Base-by-base conservation (phyloP, 2,797 vertebrate genomes). In the Phataginus tricuspis region DNA sequence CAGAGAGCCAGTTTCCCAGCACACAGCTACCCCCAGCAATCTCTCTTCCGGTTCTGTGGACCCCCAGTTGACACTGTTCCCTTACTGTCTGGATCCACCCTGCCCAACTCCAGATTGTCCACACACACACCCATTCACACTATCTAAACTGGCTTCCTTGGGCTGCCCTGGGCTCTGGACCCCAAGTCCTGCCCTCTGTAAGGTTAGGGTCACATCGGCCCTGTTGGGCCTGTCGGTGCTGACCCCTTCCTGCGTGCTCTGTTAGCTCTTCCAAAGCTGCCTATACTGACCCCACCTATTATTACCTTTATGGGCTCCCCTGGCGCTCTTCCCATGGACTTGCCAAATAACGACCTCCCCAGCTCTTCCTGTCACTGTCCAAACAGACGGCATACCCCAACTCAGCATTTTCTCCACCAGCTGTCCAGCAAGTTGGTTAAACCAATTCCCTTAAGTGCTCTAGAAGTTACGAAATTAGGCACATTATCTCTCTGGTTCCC, bases 371-470 rank as follows among this genome's bases (percentile, higher is more conserved):
- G 34, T 2, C 69, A 27, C 37, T 5, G 31, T 86, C 61, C 37
- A 29, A 11, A 42, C 14, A 7, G 3, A 49, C 5, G 6, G 4
- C 23, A 29, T 2, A 14, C 49, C 72, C 66, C 34, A 37, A 1
- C 55, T 68, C 34, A 8, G 10, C 21, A 10, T 9, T 57, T 13
- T 19, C 49, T 7, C 3, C 4, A 1, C 45, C 1, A 1, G 45
- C 37, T n/a, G 49, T 4, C n/a, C 63, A 5, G 21, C n/a, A 34
- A 18, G 5, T 14, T 16, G 4, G 25, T 13, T 29, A 27, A 68
- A 21, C 49, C 15, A 21, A 64, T 71, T 45, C 77, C 45, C 45
- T 71, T 2, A 12, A 23, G 18, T 8, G 5, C 53, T 21, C 66
- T 9, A 23, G 53, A 7, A 3, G 59, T 31, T 34, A 21, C 25